phyloP scores from a whole-genome alignment of 2,797 vertebrate species.

The Carcharodon carcharias region DNA sequence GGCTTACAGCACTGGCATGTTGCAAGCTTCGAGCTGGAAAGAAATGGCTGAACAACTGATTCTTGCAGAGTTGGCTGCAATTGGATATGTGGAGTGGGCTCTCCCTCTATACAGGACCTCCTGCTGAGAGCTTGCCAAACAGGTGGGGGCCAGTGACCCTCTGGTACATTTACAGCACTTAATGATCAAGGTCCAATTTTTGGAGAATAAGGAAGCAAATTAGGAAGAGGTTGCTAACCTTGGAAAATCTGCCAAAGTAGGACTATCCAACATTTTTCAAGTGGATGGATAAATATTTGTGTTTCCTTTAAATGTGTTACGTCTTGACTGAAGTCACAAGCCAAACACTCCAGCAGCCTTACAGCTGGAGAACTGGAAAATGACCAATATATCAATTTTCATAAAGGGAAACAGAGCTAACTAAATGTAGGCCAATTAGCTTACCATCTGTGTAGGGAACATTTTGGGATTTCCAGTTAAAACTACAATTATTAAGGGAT shows the following conservation, averaged over 20 bases:
- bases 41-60: not conserved
- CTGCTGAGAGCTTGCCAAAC: not conserved
- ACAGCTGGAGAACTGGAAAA: not conserved
- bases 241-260: not conserved
- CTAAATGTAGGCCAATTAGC: not conserved
- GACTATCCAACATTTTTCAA: not conserved
- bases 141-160: not conserved
- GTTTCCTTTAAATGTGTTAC: not conserved
- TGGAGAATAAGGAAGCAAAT: not conserved
- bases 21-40: not conserved
- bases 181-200: not conserved
- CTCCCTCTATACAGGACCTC: not conserved
- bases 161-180: not conserved
- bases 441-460: not conserved
- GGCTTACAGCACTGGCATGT: not conserved
- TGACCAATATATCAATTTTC: not conserved
- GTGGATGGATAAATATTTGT: not conserved
- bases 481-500: not conserved
- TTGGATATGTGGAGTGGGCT: not conserved
- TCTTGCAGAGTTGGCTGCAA: not conserved
- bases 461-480: not conserved
- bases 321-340: not conserved
- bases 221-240: not conserved
- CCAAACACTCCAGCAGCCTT: not conserved
- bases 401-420: not conserved